phyloP scores from a whole-genome alignment of 2,113 vertebrate genomes.

The Zosterops japonicus region DNA sequence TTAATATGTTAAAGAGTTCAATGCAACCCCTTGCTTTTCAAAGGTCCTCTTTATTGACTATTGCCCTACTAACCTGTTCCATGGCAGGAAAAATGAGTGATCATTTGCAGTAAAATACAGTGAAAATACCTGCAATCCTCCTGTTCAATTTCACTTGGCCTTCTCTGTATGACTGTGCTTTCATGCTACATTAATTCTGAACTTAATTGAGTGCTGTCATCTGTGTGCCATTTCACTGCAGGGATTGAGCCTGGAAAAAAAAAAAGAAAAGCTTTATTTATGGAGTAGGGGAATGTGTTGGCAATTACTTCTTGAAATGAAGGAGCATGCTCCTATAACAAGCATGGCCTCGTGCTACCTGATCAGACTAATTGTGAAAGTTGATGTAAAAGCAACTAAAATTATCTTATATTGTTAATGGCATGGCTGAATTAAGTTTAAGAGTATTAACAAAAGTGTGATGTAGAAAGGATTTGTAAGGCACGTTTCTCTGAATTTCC shows the following conservation, averaged over 20 bases:
- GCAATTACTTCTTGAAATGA: constrained; percentile 13
- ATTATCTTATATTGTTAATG: background rate
- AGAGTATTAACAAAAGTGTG: background rate
- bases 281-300: background rate
- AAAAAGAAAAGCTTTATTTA: background rate
- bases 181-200: constrained; percentile 65
- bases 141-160: constrained; percentile 32
- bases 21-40: background rate
- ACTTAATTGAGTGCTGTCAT: constrained; percentile 64
- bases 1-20: background rate
- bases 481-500: background rate
- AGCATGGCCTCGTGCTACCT: background rate
- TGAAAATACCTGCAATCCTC: constrained; percentile 35
- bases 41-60: background rate
- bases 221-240: constrained; percentile 32
- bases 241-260: background rate
- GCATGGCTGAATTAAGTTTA: background rate
- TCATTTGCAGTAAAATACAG: constrained; percentile 23
- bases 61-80: background rate
- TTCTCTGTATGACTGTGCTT: background rate
- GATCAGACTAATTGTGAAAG: background rate
- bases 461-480: background rate
- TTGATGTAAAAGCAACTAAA: background rate
- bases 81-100: constrained; percentile 24
- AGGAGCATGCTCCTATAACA: background rate